Percentiles rank a stretch among this genome's conserved stretches.
These are phyloP conservation scores for Hydrolagus affinis DNA, from an alignment of 2,113 vertebrate genomes.

Conservation along the genomic window DNA sequence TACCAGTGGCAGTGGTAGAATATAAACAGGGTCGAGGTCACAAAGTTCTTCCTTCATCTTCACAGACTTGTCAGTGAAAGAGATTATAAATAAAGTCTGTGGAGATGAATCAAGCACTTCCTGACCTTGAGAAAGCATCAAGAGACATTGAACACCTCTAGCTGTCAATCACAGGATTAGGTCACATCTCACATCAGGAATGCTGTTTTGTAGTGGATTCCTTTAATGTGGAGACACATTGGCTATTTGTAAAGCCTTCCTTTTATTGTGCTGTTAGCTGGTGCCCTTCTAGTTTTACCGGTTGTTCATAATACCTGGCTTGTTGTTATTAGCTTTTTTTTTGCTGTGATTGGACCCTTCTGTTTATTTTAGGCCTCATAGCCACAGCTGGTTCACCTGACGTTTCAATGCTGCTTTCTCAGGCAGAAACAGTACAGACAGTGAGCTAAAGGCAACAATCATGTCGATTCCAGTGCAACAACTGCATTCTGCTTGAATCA, in stretches of 20 bases:
- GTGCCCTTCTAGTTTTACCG: background rate
- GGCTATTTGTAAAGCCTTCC: background rate
- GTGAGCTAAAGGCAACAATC: too few species aligned
- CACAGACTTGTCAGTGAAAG: background rate
- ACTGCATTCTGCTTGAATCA: too few species aligned
- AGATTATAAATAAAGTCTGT: background rate
- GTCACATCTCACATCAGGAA: background rate
- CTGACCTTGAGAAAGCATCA: background rate
- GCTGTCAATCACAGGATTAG: background rate
- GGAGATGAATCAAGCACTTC: background rate
- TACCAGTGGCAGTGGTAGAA: too few species aligned
- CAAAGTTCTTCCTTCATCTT: too few species aligned
- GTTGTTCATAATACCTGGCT: background rate
- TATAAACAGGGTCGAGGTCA: too few species aligned
- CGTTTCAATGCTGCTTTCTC: too few species aligned
- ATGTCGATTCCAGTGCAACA: too few species aligned
- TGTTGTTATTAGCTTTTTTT: background rate
- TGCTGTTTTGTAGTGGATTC: background rate
- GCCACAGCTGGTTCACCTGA: too few species aligned
- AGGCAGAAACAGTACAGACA: too few species aligned
- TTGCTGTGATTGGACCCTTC: too few species aligned
- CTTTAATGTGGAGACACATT: background rate
- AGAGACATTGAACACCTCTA: background rate
- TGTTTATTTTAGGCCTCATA: too few species aligned
- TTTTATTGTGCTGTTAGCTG: background rate